These are phyloP conservation scores for Stichodactyla helianthus DNA, from an alignment of 64 coral and sea anemone species.

Conservation along the genomic window DNA sequence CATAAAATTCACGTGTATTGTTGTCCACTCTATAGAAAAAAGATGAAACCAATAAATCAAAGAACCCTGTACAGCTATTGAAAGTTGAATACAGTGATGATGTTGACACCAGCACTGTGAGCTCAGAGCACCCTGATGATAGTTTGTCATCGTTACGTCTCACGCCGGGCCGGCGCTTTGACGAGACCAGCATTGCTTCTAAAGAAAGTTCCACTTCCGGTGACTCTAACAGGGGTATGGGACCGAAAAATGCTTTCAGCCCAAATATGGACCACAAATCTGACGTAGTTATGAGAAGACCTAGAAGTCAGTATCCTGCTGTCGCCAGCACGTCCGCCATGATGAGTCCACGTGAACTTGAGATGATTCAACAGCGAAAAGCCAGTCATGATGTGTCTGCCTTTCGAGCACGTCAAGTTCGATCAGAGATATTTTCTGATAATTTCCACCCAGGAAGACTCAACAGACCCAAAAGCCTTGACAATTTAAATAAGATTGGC, in stretches of 20 bases:
- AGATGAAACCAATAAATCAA: slow-evolving; percentile 47
- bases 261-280: slow-evolving; percentile 48
- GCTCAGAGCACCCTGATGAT: slow-evolving; percentile 9
- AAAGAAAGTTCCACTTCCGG: slow-evolving; percentile 72
- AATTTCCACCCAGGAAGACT: slow-evolving; percentile 39
- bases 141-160: not conserved
- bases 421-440: slow-evolving; percentile 64
- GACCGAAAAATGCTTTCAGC: slow-evolving; percentile 26
- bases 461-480: slow-evolving; percentile 60
- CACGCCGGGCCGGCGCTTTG: not conserved
- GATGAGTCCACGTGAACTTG: not conserved
- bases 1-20: not conserved
- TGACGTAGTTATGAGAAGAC: slow-evolving; percentile 56
- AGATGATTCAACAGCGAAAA: slow-evolving; percentile 23
- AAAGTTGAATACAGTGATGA: slow-evolving; percentile 58
- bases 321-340: slow-evolving; percentile 37
- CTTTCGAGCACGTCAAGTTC: slow-evolving; percentile 73
- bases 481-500: slow-evolving; percentile 53
- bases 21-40: not conserved
- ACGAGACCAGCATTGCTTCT: slow-evolving; percentile 50
- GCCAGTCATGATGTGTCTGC: slow-evolving; percentile 67
- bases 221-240: slow-evolving; percentile 44
- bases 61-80: slow-evolving; percentile 54
- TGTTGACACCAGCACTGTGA: slow-evolving; percentile 22
- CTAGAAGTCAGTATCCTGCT: slow-evolving; percentile 24